Evolutionary conservation across 1,140 invertebrate genomes (phyloP), one percentile per base, ranked within the genome.

Genomic region (Ctenoplectra terminalis): DNA sequence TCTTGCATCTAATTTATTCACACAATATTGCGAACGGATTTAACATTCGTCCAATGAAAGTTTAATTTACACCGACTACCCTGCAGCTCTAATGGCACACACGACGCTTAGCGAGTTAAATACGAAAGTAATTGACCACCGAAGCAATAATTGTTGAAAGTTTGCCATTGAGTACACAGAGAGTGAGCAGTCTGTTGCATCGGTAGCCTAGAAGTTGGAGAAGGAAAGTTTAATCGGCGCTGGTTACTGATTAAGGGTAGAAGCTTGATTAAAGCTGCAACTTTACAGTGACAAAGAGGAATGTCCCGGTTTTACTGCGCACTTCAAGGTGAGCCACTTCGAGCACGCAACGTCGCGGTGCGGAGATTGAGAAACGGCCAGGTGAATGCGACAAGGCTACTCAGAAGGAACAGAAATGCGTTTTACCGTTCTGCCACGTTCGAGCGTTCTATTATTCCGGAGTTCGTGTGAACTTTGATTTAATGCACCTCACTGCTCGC

Each of bases 291-390:
- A 87, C 86, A 77, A 83, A 83, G 67, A 81, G 76, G 69, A 84
- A 87, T 84, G 73, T 81, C 60, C 72, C 52, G 58, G 60, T 83
- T 70, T 80, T 54, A 56, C 70, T n/a, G 75, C 63, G 61, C 67
- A 26, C 86, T 84, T 84, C 85, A 87, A 87, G 86, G 86, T 82
- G 77, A 87, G 31, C 52, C 56, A 34, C 26, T 52, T 69, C 43
- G 29, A 77, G 46, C 85, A 86, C 83, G 85, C 84, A 80, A 86
- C 50, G 61, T 29, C 48, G 63, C 56, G 50, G 60, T 26, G 52
- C 48, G 6, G 81, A 58, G 54, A 72, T 72, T 81, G 67, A 73
- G 48, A 52, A 76, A 56, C 34, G 46, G 34, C 58, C 67, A 64
- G 52, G 56, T 60, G 69, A 64, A 52, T 43, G 64, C 58, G 70